A percentile compares a stretch with the other conserved stretches of the same genome.
Evolutionary conservation across 2,888 invertebrate species (phyloP).

Genomic region (Lycocerus yunnanus): DNA sequence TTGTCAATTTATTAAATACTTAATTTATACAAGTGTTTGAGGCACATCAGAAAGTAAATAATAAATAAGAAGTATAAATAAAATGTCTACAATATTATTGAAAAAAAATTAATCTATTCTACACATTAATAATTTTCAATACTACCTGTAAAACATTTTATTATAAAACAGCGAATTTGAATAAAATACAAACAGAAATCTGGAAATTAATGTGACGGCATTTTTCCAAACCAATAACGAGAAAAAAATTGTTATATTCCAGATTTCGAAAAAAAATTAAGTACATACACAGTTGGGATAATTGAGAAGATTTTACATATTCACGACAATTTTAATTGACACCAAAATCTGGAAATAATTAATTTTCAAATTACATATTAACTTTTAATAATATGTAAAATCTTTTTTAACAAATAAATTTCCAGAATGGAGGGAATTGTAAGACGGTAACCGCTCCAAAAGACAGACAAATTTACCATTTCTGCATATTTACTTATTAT

Average conservation of each 20-base stretch:
- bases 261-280: slow-evolving; percentile 22
- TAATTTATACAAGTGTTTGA: slow-evolving; percentile 40
- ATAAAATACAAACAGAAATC: slow-evolving; percentile 25
- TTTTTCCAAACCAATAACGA: neutral
- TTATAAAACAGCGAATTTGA: slow-evolving; percentile 16
- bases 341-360: slow-evolving; percentile 27
- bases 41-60: slow-evolving; percentile 43
- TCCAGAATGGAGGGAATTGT: slow-evolving; percentile 36
- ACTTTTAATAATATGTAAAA: slow-evolving; percentile 21
- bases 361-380: slow-evolving; percentile 1
- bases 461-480: slow-evolving; percentile 15
- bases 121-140: slow-evolving; percentile 21
- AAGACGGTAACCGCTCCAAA: slow-evolving; percentile 27
- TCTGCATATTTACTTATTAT: neutral
- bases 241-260: neutral
- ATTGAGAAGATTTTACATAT: slow-evolving; percentile 26
- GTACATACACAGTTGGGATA: slow-evolving; percentile 24
- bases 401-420: slow-evolving; percentile 14
- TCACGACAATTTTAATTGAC: slow-evolving; percentile 29
- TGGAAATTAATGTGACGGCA: slow-evolving; percentile 4
- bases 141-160: slow-evolving; percentile 24
- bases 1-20: slow-evolving; percentile 40
- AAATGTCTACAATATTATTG: slow-evolving; percentile 18
- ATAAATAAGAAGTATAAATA: slow-evolving; percentile 38
- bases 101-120: slow-evolving; percentile 19